These are phyloP conservation scores for Adelges cooleyi DNA, from an alignment of 1,140 invertebrate genomes.

Conservation along the genomic window DNA sequence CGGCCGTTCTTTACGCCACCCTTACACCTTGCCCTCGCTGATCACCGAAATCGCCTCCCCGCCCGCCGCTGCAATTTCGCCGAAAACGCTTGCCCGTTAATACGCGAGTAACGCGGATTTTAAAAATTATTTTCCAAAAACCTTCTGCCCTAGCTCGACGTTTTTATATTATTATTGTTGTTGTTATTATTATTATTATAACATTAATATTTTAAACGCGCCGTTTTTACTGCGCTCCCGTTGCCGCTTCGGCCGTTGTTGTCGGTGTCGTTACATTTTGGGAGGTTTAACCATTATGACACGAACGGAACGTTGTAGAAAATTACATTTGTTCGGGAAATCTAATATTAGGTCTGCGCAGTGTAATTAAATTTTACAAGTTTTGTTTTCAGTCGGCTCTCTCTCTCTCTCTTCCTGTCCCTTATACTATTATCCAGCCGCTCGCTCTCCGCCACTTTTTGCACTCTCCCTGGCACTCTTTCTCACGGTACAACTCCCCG, in stretches of 20 bases:
- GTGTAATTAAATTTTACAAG: constrained; percentile 24
- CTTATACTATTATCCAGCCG: too few relatives aligned
- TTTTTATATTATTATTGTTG: constrained; percentile 1
- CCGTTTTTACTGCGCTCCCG: constrained; percentile 9
- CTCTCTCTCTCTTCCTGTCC: too few relatives aligned
- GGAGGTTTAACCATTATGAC: constrained; percentile 26
- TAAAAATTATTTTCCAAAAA: constrained; percentile 23
- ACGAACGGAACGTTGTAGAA: constrained; percentile 12
- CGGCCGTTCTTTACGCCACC: too few relatives aligned
- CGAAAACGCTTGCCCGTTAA: not conserved
- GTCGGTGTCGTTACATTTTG: not conserved
- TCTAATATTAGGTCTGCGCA: constrained; percentile 19
- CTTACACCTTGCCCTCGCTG: too few relatives aligned
- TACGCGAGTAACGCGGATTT: constrained; percentile 22
- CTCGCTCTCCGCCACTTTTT: too few relatives aligned
- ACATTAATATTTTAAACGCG: constrained; percentile 22
- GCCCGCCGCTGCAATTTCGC: not conserved
- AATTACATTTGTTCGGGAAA: constrained; percentile 26
- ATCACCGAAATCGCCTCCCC: not conserved
- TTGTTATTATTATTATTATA: too few relatives aligned
- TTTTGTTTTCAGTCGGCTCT: constrained; percentile 16
- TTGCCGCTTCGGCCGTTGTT: constrained; percentile 2
- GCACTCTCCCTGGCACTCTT: too few relatives aligned
- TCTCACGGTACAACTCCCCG: constrained; percentile 9
- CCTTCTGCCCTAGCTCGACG: not conserved